phyloP scores from a whole-genome alignment of 2,113 vertebrate species.

The Ictalurus punctatus region DNA sequence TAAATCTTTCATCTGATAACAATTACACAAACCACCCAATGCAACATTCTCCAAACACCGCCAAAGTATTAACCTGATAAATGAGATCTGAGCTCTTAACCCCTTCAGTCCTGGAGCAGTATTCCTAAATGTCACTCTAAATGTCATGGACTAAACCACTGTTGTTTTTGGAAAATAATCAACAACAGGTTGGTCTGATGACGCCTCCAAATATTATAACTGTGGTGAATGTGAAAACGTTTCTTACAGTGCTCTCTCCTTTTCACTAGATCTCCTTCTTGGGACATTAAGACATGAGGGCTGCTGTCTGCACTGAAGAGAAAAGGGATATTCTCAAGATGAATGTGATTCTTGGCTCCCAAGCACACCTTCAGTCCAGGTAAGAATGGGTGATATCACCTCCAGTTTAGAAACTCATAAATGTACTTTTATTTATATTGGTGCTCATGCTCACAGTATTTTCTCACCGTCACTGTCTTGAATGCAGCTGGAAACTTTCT shows the following conservation, averaged over 20 bases:
- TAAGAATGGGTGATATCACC: not conserved
- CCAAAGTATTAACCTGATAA: slow-evolving; percentile 25
- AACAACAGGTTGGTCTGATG: not conserved
- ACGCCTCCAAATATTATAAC: not conserved
- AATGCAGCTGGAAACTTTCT: not conserved
- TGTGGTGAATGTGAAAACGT: not conserved
- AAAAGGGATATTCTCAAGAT: not conserved
- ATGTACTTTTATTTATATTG: not conserved
- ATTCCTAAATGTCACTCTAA: not conserved
- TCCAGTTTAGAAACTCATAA: not conserved
- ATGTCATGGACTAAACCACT: not conserved
- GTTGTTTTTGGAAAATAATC: not conserved
- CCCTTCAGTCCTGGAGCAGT: not conserved
- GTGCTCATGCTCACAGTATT: not conserved
- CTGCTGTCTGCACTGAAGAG: not conserved
- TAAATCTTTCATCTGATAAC: slow-evolving; percentile 40
- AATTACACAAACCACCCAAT: slow-evolving; percentile 39
- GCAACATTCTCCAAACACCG: slow-evolving; percentile 11
- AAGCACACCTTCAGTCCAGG: not conserved
- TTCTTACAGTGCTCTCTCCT: not conserved
- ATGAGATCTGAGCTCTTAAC: not conserved
- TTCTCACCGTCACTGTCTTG: not conserved
- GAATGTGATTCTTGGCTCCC: not conserved
- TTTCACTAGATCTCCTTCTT: not conserved
- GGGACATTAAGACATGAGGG: not conserved